These are phyloP conservation scores for Hydroisotoma schaefferi DNA, from an alignment of 2,888 invertebrate species.

Conservation along the genomic window DNA sequence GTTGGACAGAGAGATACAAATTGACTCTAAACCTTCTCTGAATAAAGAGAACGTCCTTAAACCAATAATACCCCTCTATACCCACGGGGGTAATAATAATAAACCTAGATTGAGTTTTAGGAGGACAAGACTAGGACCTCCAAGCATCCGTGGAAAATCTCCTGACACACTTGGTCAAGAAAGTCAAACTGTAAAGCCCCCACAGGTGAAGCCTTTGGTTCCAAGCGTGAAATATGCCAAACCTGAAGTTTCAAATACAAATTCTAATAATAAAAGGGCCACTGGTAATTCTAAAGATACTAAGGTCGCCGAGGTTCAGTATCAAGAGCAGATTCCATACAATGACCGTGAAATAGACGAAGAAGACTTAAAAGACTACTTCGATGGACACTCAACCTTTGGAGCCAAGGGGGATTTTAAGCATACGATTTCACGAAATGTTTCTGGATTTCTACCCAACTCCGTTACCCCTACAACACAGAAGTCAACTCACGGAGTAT, in stretches of 20 bases:
- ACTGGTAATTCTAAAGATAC: too few relatives aligned
- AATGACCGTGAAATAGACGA: slow-evolving; percentile 22
- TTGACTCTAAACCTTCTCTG: slow-evolving; percentile 5
- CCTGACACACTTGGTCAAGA: too few relatives aligned
- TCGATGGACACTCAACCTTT: slow-evolving; percentile 28
- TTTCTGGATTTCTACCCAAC: slow-evolving; percentile 22
- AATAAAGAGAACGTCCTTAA: background rate
- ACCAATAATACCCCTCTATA: background rate
- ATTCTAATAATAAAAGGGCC: too few relatives aligned
- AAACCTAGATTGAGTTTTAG: too few relatives aligned
- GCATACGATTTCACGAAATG: slow-evolving; percentile 21
- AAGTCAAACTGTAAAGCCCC: too few relatives aligned
- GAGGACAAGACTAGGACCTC: too few relatives aligned
- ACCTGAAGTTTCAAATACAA: too few relatives aligned
- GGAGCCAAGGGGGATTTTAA: slow-evolving; percentile 27
- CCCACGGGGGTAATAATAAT: too few relatives aligned
- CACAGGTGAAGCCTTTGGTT: too few relatives aligned
- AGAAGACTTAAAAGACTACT: slow-evolving; percentile 23
- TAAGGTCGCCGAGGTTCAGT: slow-evolving; percentile 8
- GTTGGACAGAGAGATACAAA: background rate
- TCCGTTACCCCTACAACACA: background rate
- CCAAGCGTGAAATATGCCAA: background rate
- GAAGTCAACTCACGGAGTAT: background rate
- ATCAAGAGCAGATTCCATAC: slow-evolving; percentile 15
- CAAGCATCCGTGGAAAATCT: too few relatives aligned